phyloP scores from a whole-genome alignment of 2,113 vertebrate species.

The Anhinga rufa region DNA sequence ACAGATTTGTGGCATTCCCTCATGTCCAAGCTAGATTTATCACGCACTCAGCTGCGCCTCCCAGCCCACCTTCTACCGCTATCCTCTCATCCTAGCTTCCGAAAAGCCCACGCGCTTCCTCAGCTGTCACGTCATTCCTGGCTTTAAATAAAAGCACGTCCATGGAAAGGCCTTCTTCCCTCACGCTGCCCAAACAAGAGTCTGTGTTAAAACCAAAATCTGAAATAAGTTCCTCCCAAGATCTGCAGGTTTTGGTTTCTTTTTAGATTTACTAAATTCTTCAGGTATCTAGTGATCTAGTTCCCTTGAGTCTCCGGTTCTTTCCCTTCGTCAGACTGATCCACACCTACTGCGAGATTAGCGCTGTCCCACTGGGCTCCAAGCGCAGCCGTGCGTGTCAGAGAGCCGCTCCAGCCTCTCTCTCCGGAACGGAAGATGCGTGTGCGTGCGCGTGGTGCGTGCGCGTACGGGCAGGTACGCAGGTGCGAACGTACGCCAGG shows the following conservation, averaged over 20 bases:
- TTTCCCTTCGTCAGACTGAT: not conserved
- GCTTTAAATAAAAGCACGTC: not conserved
- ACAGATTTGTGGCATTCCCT: not conserved
- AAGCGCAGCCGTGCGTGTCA: not conserved
- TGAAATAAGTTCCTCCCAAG: not conserved
- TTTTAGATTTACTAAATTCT: not conserved
- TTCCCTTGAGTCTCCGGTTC: not conserved
- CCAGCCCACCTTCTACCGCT: not conserved
- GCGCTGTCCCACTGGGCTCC: not conserved
- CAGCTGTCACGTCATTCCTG: not conserved
- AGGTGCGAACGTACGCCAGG: no score
- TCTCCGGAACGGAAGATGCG: not conserved
- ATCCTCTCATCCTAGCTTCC: not conserved
- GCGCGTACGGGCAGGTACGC: accelerated
- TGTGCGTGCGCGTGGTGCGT: accelerated
- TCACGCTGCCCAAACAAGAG: not conserved
- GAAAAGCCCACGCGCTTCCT: not conserved
- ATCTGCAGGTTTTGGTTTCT: not conserved
- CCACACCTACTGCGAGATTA: not conserved
- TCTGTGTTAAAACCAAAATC: not conserved
- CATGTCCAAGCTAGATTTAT: not conserved
- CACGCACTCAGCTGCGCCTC: accelerated
- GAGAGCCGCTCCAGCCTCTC: not conserved
- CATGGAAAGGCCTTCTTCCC: not conserved
- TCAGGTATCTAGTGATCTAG: not conserved